These are phyloP conservation scores for Polymixis lichenea DNA, from an alignment of 2,888 invertebrate genomes.

Conservation along the genomic window DNA sequence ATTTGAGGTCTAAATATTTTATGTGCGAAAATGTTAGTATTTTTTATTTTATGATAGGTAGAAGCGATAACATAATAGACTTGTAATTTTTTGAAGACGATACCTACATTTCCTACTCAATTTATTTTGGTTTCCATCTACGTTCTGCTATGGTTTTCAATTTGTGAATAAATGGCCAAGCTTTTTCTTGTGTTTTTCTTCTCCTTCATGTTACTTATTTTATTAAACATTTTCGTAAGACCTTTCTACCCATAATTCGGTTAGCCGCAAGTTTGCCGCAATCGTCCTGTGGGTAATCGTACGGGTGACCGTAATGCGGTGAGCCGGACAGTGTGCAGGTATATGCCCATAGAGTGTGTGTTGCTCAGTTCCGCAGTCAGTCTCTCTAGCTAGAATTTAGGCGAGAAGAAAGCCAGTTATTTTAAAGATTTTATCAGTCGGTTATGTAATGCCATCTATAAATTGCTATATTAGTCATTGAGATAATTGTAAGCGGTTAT, in stretches of 20 bases:
- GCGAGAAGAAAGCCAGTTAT: background rate
- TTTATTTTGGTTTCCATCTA: too few species aligned
- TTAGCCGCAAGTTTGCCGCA: background rate
- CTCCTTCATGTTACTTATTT: background rate
- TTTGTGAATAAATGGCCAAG: too few species aligned
- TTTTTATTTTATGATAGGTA: too few species aligned
- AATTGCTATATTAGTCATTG: background rate
- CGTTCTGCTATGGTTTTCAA: too few species aligned
- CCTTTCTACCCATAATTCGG: background rate
- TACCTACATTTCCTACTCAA: too few species aligned
- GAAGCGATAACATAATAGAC: too few species aligned
- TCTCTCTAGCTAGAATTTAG: background rate
- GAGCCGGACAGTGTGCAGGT: background rate
- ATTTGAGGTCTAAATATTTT: too few species aligned
- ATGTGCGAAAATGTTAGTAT: too few species aligned
- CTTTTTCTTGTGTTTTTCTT: too few species aligned
- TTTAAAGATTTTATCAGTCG: too few species aligned
- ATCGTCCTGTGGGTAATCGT: background rate
- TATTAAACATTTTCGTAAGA: background rate
- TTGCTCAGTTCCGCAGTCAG: background rate
- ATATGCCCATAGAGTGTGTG: background rate
- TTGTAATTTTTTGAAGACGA: too few species aligned
- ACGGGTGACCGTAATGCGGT: background rate
- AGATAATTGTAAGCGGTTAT: background rate
- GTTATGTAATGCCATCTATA: constrained; percentile 41